Conservation (phyloP, 2,113 vertebrate species). For the Neolamprologus cancellatus region DNA sequence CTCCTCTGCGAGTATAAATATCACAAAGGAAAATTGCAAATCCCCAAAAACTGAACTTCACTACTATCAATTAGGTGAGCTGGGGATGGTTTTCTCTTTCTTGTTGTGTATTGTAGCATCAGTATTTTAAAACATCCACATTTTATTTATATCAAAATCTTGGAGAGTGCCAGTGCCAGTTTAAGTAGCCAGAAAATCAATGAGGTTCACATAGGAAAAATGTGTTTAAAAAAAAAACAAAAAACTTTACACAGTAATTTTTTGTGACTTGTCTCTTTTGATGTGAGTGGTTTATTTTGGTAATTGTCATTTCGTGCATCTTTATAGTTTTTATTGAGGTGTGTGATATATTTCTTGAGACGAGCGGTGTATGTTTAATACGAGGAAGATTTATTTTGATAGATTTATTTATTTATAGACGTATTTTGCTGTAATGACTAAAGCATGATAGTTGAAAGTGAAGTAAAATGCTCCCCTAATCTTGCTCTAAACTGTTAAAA, state of each 20-base stretch:
- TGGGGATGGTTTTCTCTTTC: not conserved
- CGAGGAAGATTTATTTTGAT: not conserved
- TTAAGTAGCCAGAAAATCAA: not conserved
- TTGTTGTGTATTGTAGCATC: not conserved
- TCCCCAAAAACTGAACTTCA: not conserved
- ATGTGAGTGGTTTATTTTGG: not conserved
- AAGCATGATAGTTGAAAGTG: not conserved
- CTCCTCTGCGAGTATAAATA: accelerated
- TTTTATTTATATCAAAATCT: not conserved
- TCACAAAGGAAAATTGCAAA: not conserved
- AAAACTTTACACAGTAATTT: not conserved
- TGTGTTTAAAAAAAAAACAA: accelerated
- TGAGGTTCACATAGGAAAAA: not conserved
- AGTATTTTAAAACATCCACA: not conserved
- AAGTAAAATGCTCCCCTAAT: not conserved
- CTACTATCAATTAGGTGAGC: not conserved
- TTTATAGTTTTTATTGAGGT: not conserved
- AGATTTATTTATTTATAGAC: not conserved
- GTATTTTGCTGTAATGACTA: not conserved
- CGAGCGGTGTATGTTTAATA: not conserved
- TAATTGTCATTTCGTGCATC: not conserved
- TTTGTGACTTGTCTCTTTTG: not conserved
- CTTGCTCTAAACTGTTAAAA: not conserved
- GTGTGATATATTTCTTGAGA: not conserved
- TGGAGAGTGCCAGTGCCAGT: not conserved